These are phyloP conservation scores for Macroramphosus scolopax DNA, from an alignment of 2,797 vertebrate species.

Conservation along the genomic window DNA sequence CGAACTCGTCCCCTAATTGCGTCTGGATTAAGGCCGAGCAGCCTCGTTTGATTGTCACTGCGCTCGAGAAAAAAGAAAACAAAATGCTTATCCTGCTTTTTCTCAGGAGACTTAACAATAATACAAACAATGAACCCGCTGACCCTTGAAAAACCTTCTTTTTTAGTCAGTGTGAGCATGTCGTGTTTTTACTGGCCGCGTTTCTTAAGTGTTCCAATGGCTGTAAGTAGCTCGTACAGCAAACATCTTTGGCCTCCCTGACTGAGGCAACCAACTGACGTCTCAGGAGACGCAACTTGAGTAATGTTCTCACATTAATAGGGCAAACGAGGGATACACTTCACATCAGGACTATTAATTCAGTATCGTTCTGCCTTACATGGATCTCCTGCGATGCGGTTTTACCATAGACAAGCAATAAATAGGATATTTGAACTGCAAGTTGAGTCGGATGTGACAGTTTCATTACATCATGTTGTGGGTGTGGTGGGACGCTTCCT, in stretches of 20 bases:
- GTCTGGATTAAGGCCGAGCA: slow-evolving; percentile 21
- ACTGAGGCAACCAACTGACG: slow-evolving; percentile 46
- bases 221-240: slow-evolving; percentile 58
- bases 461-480: slow-evolving; percentile 36
- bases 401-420: no score
- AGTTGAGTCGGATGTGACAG: no score
- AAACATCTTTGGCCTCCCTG: slow-evolving; percentile 44
- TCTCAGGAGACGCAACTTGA: slow-evolving; percentile 60
- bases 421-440: no score
- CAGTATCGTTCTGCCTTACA: slow-evolving; percentile 11
- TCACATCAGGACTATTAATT: slow-evolving; percentile 36
- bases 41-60: slow-evolving; percentile 47
- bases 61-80: slow-evolving; percentile 25
- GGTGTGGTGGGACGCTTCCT: slow-evolving; percentile 50
- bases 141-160: slow-evolving; percentile 71
- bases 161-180: slow-evolving; percentile 65
- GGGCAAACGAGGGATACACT: slow-evolving; percentile 51
- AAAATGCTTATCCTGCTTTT: slow-evolving; percentile 74
- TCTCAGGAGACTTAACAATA: slow-evolving; percentile 69
- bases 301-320: slow-evolving; percentile 64
- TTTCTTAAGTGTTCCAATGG: slow-evolving; percentile 60
- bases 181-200: slow-evolving; percentile 71
- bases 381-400: slow-evolving; percentile 17
- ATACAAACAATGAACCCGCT: slow-evolving; percentile 70
- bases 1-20: slow-evolving; percentile 21